Evolutionary conservation across 2,797 vertebrate species (phyloP).

Genomic region (Buceros bicornis): DNA sequence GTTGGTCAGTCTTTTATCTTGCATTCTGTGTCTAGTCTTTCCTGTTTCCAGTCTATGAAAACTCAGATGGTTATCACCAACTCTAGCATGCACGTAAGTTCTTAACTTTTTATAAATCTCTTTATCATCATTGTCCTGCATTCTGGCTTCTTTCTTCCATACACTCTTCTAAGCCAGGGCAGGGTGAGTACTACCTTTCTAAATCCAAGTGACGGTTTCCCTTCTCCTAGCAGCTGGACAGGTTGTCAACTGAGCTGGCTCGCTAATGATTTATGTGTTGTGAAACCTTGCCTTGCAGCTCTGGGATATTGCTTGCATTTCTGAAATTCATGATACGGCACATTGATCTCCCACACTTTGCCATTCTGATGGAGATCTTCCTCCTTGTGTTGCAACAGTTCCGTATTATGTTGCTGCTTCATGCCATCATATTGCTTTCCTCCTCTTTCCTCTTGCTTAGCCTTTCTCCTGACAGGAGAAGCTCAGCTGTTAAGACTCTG

Average conservation of each 20-base stretch:
- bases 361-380: background rate
- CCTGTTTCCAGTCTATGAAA: background rate
- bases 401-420: background rate
- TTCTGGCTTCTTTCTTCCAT: background rate
- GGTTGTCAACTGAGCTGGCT: background rate
- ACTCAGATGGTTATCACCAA: background rate
- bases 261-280: background rate
- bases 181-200: accelerated
- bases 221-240: background rate
- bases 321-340: background rate
- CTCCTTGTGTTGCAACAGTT: background rate
- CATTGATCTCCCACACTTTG: background rate
- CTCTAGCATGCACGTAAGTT: background rate
- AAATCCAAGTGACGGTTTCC: background rate
- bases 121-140: background rate
- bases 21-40: background rate
- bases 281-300: background rate
- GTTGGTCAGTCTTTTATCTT: background rate
- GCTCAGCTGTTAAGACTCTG: background rate
- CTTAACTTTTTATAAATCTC: background rate
- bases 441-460: background rate
- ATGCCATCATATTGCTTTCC: background rate
- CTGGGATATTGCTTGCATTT: background rate
- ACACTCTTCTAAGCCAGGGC: background rate
- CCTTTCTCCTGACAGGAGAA: background rate